Conservation (phyloP, 1,140 invertebrate species). For the Conus betulinus region DNA sequence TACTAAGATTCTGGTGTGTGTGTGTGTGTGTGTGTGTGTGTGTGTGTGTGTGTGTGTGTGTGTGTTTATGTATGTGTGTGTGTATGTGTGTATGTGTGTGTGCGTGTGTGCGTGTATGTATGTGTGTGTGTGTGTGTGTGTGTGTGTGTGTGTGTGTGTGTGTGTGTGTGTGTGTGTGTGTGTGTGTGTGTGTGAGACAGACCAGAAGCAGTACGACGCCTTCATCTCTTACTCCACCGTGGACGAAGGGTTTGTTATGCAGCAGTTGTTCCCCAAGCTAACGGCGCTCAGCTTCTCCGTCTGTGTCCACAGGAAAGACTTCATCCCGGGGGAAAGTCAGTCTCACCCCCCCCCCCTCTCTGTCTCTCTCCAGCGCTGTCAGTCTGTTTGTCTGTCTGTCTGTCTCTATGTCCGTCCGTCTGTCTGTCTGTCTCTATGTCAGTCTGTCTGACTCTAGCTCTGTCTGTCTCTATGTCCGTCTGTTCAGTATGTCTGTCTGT, state of each 20-base stretch:
- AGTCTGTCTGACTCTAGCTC: not conserved
- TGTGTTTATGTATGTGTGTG: too few species aligned
- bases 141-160: not conserved
- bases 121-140: not conserved
- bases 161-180: too few species aligned
- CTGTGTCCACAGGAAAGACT: conserved; percentile 70
- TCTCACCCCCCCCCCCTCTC: not conserved
- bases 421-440: not conserved
- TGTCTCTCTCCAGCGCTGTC: too few species aligned
- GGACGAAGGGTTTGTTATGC: conserved; percentile 62
- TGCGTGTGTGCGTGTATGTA: not conserved
- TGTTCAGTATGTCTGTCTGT: not conserved
- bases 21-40: not conserved
- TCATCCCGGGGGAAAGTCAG: conserved; percentile 68
- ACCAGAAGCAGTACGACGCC: conserved; percentile 68
- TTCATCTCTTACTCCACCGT: conserved; percentile 68
- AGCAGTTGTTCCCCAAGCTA: conserved; percentile 63
- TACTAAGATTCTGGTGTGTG: not conserved
- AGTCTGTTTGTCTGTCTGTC: too few species aligned
- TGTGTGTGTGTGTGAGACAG: conserved; percentile 38
- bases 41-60: conserved; percentile 12
- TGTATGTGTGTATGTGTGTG: not conserved
- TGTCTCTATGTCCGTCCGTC: not conserved
- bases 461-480: not conserved
- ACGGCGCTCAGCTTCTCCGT: conserved; percentile 63